A percentile compares a stretch with the other conserved stretches of the same genome.
These are phyloP conservation scores for Columbina picui DNA, from an alignment of 2,113 vertebrate genomes.

Conservation along the genomic window DNA sequence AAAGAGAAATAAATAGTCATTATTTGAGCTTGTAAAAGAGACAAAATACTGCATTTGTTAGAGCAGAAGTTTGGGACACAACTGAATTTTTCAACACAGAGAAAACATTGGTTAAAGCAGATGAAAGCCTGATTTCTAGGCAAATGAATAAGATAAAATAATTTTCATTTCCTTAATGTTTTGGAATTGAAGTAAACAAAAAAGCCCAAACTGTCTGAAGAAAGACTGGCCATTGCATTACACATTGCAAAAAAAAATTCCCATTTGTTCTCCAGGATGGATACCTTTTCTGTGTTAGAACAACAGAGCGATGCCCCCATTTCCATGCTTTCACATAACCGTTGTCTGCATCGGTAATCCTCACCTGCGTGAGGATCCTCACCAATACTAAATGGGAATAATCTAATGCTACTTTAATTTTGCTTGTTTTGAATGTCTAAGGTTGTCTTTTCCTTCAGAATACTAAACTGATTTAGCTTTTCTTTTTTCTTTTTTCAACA, in stretches of 20 bases:
- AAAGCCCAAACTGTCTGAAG: background rate
- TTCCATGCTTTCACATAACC: rapidly evolving
- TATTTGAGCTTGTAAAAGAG: background rate
- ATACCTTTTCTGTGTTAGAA: background rate
- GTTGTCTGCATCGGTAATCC: rapidly evolving
- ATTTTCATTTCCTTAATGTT: background rate
- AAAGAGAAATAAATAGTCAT: background rate
- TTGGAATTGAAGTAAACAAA: background rate
- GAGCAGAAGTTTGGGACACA: background rate
- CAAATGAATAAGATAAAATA: background rate
- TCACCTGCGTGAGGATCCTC: background rate
- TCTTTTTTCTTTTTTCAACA: background rate
- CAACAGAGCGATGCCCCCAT: rapidly evolving
- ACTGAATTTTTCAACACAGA: background rate
- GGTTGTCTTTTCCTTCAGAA: background rate
- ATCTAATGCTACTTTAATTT: background rate
- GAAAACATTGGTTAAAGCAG: background rate
- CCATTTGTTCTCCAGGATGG: background rate
- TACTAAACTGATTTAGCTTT: background rate
- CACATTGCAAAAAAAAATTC: background rate
- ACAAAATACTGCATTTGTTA: background rate
- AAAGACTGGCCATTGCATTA: background rate
- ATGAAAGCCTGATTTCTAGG: background rate
- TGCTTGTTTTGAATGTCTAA: background rate
- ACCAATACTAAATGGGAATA: background rate